Evolutionary conservation across 2,888 invertebrate species (phyloP).

Genomic region (Clunio marinus): DNA sequence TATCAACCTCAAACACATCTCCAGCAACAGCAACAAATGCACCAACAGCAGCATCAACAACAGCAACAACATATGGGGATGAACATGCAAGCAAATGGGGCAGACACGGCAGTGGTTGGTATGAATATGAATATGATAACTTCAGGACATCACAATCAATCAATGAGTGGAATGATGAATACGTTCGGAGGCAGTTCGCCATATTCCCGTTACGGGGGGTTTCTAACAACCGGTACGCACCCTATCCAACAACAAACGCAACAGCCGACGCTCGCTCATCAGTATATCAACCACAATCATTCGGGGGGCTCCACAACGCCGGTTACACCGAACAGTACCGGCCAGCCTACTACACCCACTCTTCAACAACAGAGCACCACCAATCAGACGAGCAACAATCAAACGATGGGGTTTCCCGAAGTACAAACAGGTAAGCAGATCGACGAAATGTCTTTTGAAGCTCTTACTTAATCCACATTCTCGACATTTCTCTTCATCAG

Average conservation of each 20-base stretch:
- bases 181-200: slow-evolving; percentile 55
- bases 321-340: slow-evolving; percentile 42
- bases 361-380: slow-evolving; percentile 31
- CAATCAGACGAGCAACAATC: slow-evolving; percentile 47
- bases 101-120: slow-evolving; percentile 22
- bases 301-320: slow-evolving; percentile 16
- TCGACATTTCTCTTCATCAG: slow-evolving; percentile 54
- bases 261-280: not conserved
- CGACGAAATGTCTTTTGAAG: not conserved
- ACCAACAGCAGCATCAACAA: slow-evolving; percentile 41
- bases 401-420: slow-evolving; percentile 73
- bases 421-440: slow-evolving; percentile 57
- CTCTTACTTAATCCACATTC: not conserved
- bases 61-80: slow-evolving; percentile 43
- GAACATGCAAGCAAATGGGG: slow-evolving; percentile 31
- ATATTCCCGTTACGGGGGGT: slow-evolving; percentile 64
- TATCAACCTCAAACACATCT: slow-evolving; percentile 44
- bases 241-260: slow-evolving; percentile 44
- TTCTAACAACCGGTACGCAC: slow-evolving; percentile 56
- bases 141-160: slow-evolving; percentile 28
- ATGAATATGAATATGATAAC: slow-evolving; percentile 38
- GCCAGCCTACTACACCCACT: slow-evolving; percentile 42
- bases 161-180: slow-evolving; percentile 47
- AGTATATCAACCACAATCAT: slow-evolving; percentile 38
- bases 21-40: slow-evolving; percentile 34